Percentiles rank a stretch among this genome's conserved stretches.
These are phyloP conservation scores for Grantiella picta DNA, from an alignment of 2,113 vertebrate genomes.

Conservation along the genomic window DNA sequence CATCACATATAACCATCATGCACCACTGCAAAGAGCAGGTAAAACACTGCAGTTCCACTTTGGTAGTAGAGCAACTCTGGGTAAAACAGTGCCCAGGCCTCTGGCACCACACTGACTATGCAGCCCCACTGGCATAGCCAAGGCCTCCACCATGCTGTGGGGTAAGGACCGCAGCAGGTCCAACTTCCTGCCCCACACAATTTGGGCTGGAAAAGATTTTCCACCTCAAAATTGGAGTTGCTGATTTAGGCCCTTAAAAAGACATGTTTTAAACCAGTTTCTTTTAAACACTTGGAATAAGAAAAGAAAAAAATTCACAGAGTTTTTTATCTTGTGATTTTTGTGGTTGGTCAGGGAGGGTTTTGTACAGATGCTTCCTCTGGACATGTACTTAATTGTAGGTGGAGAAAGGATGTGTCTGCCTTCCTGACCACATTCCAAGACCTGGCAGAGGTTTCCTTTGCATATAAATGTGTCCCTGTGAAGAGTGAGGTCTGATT, in stretches of 20 bases:
- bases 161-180: rapidly evolving
- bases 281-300: not conserved
- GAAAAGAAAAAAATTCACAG: not conserved
- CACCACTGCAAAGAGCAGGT: not conserved
- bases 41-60: not conserved
- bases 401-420: not conserved
- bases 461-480: not conserved
- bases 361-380: not conserved
- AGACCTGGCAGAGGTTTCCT: not conserved
- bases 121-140: not conserved
- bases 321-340: not conserved
- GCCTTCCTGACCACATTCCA: not conserved
- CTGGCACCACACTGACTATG: rapidly evolving
- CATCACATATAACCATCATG: not conserved
- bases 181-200: not conserved
- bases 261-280: not conserved
- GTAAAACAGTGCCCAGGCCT: not conserved
- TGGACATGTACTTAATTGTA: not conserved
- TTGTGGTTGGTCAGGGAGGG: not conserved
- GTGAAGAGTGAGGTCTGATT: not conserved
- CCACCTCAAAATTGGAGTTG: not conserved
- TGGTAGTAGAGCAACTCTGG: not conserved
- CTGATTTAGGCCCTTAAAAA: not conserved
- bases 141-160: not conserved
- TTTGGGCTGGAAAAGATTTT: not conserved